phyloP scores from a whole-genome alignment of 1,140 invertebrate species.

The Drosophila auraria region DNA sequence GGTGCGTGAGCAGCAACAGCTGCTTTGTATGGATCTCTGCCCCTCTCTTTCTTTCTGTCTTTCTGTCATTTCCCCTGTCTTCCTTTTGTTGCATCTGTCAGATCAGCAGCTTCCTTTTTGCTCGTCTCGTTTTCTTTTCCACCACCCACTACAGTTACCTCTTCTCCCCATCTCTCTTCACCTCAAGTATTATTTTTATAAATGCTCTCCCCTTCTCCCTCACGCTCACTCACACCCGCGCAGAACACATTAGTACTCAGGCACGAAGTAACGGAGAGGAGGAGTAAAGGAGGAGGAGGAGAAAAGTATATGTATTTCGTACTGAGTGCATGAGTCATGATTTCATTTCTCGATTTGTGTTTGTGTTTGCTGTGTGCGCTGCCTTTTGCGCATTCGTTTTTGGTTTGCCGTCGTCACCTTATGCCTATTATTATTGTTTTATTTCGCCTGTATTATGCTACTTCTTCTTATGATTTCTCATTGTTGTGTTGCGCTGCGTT shows the following conservation, averaged over 20 bases:
- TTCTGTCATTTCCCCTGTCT: background rate
- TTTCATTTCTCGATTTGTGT: conserved; percentile 50
- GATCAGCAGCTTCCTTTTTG: conserved; percentile 22
- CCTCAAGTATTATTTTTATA: conserved; percentile 72
- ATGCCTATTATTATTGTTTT: conserved; percentile 82
- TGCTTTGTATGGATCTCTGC: conserved; percentile 37
- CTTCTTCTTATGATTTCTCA: conserved; percentile 74
- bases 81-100: conserved; percentile 32
- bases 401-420: conserved; percentile 76
- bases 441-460: conserved; percentile 55
- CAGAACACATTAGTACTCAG: conserved; percentile 81
- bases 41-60: background rate
- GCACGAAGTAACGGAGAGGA: conserved; percentile 66
- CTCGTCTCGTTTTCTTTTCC: conserved; percentile 5
- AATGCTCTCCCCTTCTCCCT: conserved; percentile 32
- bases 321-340: conserved; percentile 77
- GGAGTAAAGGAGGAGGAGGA: conserved; percentile 8
- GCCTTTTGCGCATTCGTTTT: conserved; percentile 79
- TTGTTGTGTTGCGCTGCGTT: conserved; percentile 66
- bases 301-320: conserved; percentile 55
- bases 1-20: conserved; percentile 72
- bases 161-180: conserved; percentile 6
- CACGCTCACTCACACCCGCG: conserved; percentile 27
- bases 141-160: conserved; percentile 15
- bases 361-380: conserved; percentile 32